Evolutionary conservation across 2,797 vertebrate genomes (phyloP), one percentile per base, ranked within the genome.

Genomic region (Typhlichthys eigenmanni): DNA sequence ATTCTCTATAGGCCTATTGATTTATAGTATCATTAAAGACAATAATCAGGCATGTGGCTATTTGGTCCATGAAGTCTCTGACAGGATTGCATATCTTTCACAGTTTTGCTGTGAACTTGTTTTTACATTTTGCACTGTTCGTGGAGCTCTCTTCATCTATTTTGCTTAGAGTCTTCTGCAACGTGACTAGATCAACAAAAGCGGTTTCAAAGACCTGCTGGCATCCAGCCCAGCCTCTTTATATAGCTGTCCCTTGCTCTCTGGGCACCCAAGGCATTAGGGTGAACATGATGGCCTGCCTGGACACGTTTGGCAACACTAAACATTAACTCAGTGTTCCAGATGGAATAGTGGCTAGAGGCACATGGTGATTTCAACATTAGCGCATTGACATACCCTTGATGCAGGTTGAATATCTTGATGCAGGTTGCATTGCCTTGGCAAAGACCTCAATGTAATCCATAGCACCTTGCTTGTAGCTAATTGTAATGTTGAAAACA

Each of bases 261-360:
- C 34, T 55, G 12, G 67, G 13, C 47, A 57, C 43, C 64, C 64
- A 55, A 11, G 55, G 43, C 47, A 56, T 38, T 71, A 38, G 70
- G 19, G 58, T 72, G 56, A 29, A 54, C 66, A 32, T 3, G 7
- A 48, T 51, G 60, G 66, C 58, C 24, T 75, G 68, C 76, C 38
- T 19, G 16, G 53, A 13, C 74, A 68, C 75, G 66, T 66, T 10
- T 38, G 3, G 14, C 2, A 29, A 24, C 2, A 59, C 52, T n/a
- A 75, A 75, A 65, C 24, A 56, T 58, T 57, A 45, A 64, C 2
- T 2, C 48, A 38, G 47, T 53, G 11, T 60, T 71, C 2, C 19
- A 24, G 4, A 34, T 60, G 38, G 58, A 67, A 55, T 56, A n/a
- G 6, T 43, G 45, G 17, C 49, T 60, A 38, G 4, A 55, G 45